Evolutionary conservation across 2,113 vertebrate species (phyloP).

Genomic region (Myrmophylax atrothorax): DNA sequence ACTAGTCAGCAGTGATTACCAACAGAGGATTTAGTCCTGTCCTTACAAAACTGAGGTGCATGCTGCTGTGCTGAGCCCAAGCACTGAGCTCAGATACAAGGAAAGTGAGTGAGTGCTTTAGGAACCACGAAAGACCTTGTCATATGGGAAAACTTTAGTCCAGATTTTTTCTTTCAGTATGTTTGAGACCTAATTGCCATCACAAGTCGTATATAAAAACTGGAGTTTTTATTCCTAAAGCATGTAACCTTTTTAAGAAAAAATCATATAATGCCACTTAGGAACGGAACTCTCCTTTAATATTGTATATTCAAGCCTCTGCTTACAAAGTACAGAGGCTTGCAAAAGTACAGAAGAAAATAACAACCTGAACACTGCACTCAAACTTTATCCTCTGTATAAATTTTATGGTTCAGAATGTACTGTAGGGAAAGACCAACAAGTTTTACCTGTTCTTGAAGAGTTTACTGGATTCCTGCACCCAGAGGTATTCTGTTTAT

Average conservation of each 20-base stretch:
- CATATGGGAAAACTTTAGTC: not conserved
- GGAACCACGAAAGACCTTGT: not conserved
- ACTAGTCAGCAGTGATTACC: not conserved
- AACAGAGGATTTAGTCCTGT: not conserved
- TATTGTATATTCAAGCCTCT: not conserved
- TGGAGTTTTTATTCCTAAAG: not conserved
- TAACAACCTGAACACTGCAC: not conserved
- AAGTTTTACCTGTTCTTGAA: constrained; percentile 37
- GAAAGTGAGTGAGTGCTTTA: not conserved
- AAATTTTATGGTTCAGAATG: not conserved
- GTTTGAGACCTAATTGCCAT: not conserved
- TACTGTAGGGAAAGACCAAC: not conserved
- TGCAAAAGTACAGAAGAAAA: not conserved
- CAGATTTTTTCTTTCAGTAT: not conserved
- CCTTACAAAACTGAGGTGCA: not conserved
- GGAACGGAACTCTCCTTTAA: not conserved
- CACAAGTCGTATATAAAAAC: rapidly evolving
- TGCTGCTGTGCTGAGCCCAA: not conserved
- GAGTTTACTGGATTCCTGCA: not conserved
- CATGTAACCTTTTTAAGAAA: not conserved
- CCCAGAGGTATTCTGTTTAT: not conserved
- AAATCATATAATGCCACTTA: not conserved
- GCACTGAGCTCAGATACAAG: not conserved
- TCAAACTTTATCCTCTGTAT: not conserved
- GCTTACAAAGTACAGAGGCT: not conserved